Percentiles rank a stretch among this genome's conserved stretches.
Conservation (phyloP, 1,140 invertebrate genomes). For the Papilio aristodemus region DNA sequence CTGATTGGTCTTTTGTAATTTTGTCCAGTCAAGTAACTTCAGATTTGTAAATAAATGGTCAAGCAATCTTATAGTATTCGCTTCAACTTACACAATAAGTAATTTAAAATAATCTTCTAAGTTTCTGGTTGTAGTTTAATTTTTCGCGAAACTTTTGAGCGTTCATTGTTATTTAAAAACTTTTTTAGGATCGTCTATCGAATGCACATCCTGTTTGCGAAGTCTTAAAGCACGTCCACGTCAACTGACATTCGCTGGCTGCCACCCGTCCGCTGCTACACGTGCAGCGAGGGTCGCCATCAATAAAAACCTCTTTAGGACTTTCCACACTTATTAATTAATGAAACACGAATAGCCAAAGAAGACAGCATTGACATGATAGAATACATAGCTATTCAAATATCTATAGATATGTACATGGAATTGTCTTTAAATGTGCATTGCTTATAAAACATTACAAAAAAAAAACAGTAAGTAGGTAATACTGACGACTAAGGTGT, state of each 20-base stretch:
- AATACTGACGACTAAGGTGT: no score
- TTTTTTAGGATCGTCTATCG: slow-evolving; percentile 25
- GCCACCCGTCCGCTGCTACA: slow-evolving; percentile 26
- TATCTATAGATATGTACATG: no score
- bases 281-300: slow-evolving; percentile 18
- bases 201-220: slow-evolving; percentile 31
- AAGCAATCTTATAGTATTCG: background rate
- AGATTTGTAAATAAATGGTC: no score
- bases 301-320: background rate
- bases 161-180: background rate
- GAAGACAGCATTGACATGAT: background rate
- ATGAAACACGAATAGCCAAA: background rate
- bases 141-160: slow-evolving; percentile 17
- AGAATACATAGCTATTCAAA: no score
- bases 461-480: no score
- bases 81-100: background rate
- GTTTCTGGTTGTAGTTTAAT: background rate
- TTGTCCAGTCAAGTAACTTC: no score
- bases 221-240: slow-evolving; percentile 34
- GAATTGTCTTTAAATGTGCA: no score
- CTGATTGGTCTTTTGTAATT: no score
- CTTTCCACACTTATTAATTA: background rate
- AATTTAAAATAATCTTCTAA: background rate
- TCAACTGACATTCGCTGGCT: slow-evolving; percentile 30
- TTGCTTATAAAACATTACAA: no score